These are phyloP conservation scores for Cladopsammia gracilis DNA, from an alignment of 64 coral and sea anemone species.

Conservation along the genomic window DNA sequence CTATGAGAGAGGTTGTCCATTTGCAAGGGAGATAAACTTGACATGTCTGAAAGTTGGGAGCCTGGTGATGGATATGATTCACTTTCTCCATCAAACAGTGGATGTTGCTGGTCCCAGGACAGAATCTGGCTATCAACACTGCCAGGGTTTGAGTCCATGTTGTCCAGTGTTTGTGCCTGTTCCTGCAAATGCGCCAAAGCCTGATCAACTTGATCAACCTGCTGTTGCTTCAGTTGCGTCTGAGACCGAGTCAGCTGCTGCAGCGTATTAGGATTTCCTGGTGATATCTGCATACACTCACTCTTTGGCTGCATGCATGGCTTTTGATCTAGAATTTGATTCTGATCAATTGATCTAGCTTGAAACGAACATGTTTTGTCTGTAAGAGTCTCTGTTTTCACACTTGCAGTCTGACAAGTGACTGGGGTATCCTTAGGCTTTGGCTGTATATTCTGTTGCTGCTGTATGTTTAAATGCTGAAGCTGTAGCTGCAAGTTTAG, in stretches of 20 bases:
- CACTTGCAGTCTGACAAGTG: slow-evolving; percentile 40
- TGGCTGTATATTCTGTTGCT: slow-evolving; percentile 66
- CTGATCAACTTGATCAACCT: slow-evolving; percentile 39
- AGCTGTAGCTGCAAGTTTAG: slow-evolving; percentile 96
- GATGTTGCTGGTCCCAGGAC: slow-evolving; percentile 69
- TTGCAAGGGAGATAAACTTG: slow-evolving; percentile 65
- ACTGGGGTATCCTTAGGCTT: slow-evolving; percentile 65
- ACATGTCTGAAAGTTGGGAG: slow-evolving; percentile 64
- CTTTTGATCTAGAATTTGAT: slow-evolving; percentile 46
- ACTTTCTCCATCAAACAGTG: slow-evolving; percentile 74
- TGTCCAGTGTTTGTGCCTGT: slow-evolving; percentile 69
- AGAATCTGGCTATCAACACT: slow-evolving; percentile 67
- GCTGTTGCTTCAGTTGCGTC: slow-evolving; percentile 19
- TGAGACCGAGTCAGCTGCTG: slow-evolving; percentile 31
- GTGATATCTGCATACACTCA: slow-evolving; percentile 26
- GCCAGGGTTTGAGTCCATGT: slow-evolving; percentile 40
- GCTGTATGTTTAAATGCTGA: slow-evolving; percentile 88
- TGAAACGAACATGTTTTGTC: slow-evolving; percentile 47
- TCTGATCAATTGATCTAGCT: slow-evolving; percentile 19
- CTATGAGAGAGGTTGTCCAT: slow-evolving; percentile 56
- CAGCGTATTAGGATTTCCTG: slow-evolving; percentile 21
- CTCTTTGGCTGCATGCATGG: slow-evolving; percentile 57
- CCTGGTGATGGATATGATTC: slow-evolving; percentile 52
- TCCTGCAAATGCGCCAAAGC: slow-evolving; percentile 67
- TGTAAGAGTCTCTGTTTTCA: slow-evolving; percentile 47